Evolutionary conservation across 92 coral and sea anemone genomes (phyloP).

Genomic region (Chrysogorgia sp.): DNA sequence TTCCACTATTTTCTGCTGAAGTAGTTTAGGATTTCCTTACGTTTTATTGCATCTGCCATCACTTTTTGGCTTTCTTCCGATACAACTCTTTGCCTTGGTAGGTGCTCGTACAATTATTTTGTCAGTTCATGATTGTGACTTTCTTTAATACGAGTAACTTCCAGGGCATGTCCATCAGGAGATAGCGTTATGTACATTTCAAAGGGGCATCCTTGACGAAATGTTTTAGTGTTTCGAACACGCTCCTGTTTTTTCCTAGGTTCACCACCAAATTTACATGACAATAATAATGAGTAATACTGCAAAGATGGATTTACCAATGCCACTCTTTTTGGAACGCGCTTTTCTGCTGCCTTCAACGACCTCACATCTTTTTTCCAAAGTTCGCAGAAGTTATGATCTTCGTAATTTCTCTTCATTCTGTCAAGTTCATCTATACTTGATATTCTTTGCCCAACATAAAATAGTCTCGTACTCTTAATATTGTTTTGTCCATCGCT

Average conservation of each 20-base stretch:
- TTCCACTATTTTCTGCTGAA: slow-evolving; percentile 53
- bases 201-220: slow-evolving; percentile 66
- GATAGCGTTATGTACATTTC: slow-evolving; percentile 51
- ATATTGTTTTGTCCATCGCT: no score
- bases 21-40: slow-evolving; percentile 56
- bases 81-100: slow-evolving; percentile 39
- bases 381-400: no score
- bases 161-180: slow-evolving; percentile 57
- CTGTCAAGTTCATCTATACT: slow-evolving; percentile 30
- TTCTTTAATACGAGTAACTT: slow-evolving; percentile 51
- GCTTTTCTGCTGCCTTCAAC: no score
- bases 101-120: slow-evolving; percentile 27
- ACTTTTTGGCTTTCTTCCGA: slow-evolving; percentile 24
- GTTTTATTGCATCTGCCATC: slow-evolving; percentile 51
- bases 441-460: slow-evolving; percentile 44
- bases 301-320: no score
- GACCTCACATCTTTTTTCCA: no score
- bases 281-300: not conserved
- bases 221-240: slow-evolving; percentile 55
- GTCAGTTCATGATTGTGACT: slow-evolving; percentile 52
- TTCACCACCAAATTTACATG: slow-evolving; percentile 10
- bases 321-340: no score
- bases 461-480: not conserved
- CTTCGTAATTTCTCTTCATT: no score
- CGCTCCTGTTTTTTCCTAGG: slow-evolving; percentile 17